These are phyloP conservation scores for Lissocephala sabroskyi DNA, from an alignment of 2,888 invertebrate genomes.

Conservation along the genomic window DNA sequence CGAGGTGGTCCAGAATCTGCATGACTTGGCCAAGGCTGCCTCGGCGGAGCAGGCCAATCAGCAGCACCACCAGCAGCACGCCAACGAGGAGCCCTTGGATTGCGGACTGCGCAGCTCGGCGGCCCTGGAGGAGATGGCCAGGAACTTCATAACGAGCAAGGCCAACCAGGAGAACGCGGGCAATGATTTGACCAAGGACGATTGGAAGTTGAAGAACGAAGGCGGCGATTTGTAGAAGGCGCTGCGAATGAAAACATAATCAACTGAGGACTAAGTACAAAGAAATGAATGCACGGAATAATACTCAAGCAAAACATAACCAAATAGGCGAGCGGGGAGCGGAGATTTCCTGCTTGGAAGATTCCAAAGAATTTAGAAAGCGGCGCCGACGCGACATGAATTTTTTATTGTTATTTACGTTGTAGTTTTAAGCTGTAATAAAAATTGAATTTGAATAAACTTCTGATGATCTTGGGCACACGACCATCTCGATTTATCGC, in stretches of 20 bases:
- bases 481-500: constrained; percentile 23
- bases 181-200: constrained; percentile 33
- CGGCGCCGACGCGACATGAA: constrained; percentile 14
- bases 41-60: constrained; percentile 27
- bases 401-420: constrained; percentile 31
- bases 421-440: constrained; percentile 49
- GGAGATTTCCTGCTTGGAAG: too few species aligned
- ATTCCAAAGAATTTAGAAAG: constrained; percentile 60
- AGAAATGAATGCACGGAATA: constrained; percentile 47
- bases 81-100: constrained; percentile 55
- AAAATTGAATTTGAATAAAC: constrained; percentile 26
- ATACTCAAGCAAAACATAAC: constrained; percentile 50
- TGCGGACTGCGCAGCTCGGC: constrained; percentile 51
- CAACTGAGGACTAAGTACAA: constrained; percentile 49
- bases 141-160: constrained; percentile 37
- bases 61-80: constrained; percentile 28
- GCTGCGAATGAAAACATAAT: too few species aligned
- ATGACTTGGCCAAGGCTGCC: constrained; percentile 46
- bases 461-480: constrained; percentile 13
- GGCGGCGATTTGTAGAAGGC: constrained; percentile 26
- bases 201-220: constrained; percentile 42
- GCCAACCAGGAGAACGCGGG: constrained; percentile 27
- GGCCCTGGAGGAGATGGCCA: constrained; percentile 43
- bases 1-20: constrained; percentile 52
- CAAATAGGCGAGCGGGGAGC: too few species aligned